These are phyloP conservation scores for Sympetrum striolatum DNA, from an alignment of 2,888 invertebrate genomes.

Conservation along the genomic window DNA sequence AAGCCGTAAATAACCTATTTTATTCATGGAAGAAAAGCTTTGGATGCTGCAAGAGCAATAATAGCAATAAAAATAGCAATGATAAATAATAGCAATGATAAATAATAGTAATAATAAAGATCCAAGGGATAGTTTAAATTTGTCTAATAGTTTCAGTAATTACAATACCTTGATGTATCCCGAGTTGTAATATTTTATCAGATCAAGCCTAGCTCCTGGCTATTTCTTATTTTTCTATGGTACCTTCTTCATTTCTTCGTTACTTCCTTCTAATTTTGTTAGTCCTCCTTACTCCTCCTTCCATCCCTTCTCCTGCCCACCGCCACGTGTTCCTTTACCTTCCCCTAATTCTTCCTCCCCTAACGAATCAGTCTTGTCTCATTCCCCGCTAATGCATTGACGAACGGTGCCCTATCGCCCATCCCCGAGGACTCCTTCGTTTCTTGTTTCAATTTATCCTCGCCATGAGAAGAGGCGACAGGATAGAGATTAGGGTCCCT, in stretches of 20 bases:
- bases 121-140: too few species aligned
- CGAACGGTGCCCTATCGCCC: background rate
- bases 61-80: too few species aligned
- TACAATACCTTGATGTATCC: too few species aligned
- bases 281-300: background rate
- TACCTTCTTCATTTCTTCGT: too few species aligned
- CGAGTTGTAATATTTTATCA: background rate
- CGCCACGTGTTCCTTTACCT: background rate
- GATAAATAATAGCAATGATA: too few species aligned
- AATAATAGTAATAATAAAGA: too few species aligned
- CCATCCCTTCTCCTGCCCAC: background rate
- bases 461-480: constrained; percentile 28
- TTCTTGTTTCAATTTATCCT: constrained; percentile 38
- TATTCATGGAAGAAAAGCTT: too few species aligned
- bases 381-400: constrained; percentile 29
- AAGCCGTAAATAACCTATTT: too few species aligned
- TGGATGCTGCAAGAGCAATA: too few species aligned
- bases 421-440: constrained; percentile 9
- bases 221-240: background rate
- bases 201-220: background rate
- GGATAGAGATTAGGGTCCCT: background rate
- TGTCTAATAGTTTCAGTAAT: too few species aligned
- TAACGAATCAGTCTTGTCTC: constrained; percentile 32
- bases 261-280: background rate
- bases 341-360: background rate